Percentiles rank a stretch among this genome's conserved stretches.
phyloP scores from a whole-genome alignment of 2,113 vertebrate genomes.

The Dendropsophus ebraccatus region DNA sequence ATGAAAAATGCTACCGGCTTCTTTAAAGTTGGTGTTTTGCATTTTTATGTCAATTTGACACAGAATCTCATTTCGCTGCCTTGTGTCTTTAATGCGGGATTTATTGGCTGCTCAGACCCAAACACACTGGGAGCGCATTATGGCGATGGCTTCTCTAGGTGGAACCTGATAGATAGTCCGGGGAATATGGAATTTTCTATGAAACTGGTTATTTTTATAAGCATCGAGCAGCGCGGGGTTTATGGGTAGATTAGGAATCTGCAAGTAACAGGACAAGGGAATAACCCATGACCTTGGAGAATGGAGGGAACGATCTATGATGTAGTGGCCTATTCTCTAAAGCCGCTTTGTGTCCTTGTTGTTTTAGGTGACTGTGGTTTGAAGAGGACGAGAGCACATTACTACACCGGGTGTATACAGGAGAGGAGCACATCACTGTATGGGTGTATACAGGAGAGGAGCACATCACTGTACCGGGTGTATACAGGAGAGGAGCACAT shows the following conservation, averaged over 20 bases:
- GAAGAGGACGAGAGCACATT: too few species aligned
- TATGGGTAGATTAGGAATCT: background rate
- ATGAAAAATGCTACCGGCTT: constrained; percentile 36
- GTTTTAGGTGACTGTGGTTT: too few species aligned
- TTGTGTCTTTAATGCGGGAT: constrained; percentile 53
- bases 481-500: too few species aligned
- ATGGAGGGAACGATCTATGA: background rate
- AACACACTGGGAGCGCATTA: constrained; percentile 18
- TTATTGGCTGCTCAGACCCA: constrained; percentile 40
- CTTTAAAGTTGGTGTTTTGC: constrained; percentile 49
- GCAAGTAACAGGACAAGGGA: background rate
- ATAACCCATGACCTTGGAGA: background rate
- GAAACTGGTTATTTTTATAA: background rate
- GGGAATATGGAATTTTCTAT: background rate
- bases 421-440: too few species aligned
- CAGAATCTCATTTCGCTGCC: constrained; percentile 15
- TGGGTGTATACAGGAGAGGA: too few species aligned
- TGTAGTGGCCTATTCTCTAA: background rate
- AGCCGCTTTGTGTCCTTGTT: too few species aligned
- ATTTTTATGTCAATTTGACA: constrained; percentile 46
- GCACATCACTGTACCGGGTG: too few species aligned
- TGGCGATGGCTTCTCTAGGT: background rate
- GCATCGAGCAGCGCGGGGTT: background rate
- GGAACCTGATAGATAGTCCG: constrained; percentile 19
- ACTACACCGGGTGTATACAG: too few species aligned